Evolutionary conservation across 2,888 invertebrate genomes (phyloP).

Genomic region (Pheosia gnoma): DNA sequence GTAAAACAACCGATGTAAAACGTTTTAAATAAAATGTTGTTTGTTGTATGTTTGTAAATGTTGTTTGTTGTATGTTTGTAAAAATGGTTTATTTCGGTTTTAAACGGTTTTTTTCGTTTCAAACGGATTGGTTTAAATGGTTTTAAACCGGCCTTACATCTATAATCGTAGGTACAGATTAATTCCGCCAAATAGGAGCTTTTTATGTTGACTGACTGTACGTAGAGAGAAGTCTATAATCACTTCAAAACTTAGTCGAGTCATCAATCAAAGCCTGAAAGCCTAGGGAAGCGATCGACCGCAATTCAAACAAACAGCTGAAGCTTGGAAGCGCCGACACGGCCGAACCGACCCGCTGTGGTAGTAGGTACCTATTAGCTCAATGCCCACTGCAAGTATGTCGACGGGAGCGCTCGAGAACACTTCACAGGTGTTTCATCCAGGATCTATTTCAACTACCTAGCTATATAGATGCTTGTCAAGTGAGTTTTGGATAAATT

Average conservation of each 20-base stretch:
- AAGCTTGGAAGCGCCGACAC: slow-evolving; percentile 4
- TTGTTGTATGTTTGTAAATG: too few relatives aligned
- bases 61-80: too few relatives aligned
- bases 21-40: too few relatives aligned
- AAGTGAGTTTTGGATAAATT: too few relatives aligned
- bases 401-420: slow-evolving; percentile 46
- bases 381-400: slow-evolving; percentile 41
- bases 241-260: slow-evolving; percentile 3
- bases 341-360: slow-evolving; percentile 7
- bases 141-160: too few relatives aligned
- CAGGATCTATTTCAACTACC: slow-evolving; percentile 59
- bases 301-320: slow-evolving; percentile 1
- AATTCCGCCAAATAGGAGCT: too few relatives aligned
- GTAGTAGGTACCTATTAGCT: too few relatives aligned
- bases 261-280: slow-evolving; percentile 6
- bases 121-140: too few relatives aligned
- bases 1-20: too few relatives aligned
- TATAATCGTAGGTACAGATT: too few relatives aligned
- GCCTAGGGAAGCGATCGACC: slow-evolving; percentile 1
- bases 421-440: slow-evolving; percentile 67
- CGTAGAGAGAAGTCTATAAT: not conserved
- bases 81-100: too few relatives aligned
- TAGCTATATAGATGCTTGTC: slow-evolving; percentile 26
- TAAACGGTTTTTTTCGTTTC: too few relatives aligned
- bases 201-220: not conserved